Evolutionary conservation across 2,888 invertebrate species (phyloP).

Genomic region (Pollenia angustigena): DNA sequence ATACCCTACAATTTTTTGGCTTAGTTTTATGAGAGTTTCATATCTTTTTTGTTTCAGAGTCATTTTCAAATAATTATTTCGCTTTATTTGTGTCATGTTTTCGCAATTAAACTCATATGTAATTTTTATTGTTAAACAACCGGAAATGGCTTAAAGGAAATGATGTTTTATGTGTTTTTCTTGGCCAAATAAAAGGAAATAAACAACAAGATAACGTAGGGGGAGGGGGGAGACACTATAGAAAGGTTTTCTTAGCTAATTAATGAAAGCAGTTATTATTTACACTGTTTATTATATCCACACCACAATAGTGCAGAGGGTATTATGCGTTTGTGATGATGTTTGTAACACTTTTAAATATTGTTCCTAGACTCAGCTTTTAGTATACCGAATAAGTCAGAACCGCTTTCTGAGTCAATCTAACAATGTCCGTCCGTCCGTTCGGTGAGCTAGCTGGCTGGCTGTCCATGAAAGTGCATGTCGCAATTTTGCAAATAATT

Average conservation of each 20-base stretch:
- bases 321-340: too few relatives aligned
- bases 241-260: slow-evolving; percentile 1
- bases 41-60: neutral
- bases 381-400: too few relatives aligned
- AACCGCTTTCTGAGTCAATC: too few relatives aligned
- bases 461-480: too few relatives aligned
- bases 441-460: too few relatives aligned
- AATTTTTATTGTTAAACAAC: slow-evolving; percentile 17
- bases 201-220: neutral
- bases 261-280: neutral
- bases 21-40: slow-evolving; percentile 1
- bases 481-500: too few relatives aligned
- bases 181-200: neutral
- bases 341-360: too few relatives aligned
- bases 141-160: neutral
- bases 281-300: too few relatives aligned
- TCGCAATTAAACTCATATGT: slow-evolving; percentile 4
- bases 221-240: neutral
- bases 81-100: neutral
- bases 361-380: too few relatives aligned
- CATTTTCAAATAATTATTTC: neutral
- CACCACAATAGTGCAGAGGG: too few relatives aligned
- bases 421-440: too few relatives aligned
- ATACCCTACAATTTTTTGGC: neutral
- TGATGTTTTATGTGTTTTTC: neutral